A percentile compares a stretch with the other conserved stretches of the same genome.
These are phyloP conservation scores for Nysson spinosus DNA, from an alignment of 2,888 invertebrate species.

Conservation along the genomic window DNA sequence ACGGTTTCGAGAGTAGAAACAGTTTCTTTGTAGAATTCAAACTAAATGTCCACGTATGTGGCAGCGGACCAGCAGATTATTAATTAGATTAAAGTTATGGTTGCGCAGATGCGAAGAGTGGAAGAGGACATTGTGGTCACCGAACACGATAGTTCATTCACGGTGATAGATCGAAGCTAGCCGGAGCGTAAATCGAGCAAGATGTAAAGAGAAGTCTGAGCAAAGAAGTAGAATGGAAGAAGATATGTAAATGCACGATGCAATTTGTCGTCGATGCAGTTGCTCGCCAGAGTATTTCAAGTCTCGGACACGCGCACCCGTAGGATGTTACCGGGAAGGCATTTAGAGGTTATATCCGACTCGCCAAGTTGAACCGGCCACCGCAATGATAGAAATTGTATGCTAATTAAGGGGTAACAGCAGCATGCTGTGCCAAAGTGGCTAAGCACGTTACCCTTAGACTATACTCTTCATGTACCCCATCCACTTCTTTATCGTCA, in stretches of 20 bases:
- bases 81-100: too few relatives aligned
- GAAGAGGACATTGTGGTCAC: neutral
- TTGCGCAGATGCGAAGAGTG: neutral
- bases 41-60: too few relatives aligned
- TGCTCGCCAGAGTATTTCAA: slow-evolving; percentile 21
- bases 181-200: slow-evolving; percentile 18
- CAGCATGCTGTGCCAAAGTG: slow-evolving; percentile 27
- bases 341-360: slow-evolving; percentile 47
- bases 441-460: slow-evolving; percentile 29
- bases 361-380: slow-evolving; percentile 28
- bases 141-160: neutral
- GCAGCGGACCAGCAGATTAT: too few relatives aligned
- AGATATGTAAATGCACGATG: slow-evolving; percentile 67
- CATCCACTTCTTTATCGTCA: slow-evolving; percentile 17
- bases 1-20: too few relatives aligned
- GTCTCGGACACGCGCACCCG: slow-evolving; percentile 26
- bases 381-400: slow-evolving; percentile 70
- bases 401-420: slow-evolving; percentile 66
- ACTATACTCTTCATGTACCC: slow-evolving; percentile 16
- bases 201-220: neutral
- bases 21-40: too few relatives aligned
- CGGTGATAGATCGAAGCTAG: neutral
- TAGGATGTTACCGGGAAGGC: slow-evolving; percentile 33
- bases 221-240: slow-evolving; percentile 7
- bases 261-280: slow-evolving; percentile 66